These are phyloP conservation scores for Aphis gossypii DNA, from an alignment of 1,140 invertebrate genomes.

Conservation along the genomic window DNA sequence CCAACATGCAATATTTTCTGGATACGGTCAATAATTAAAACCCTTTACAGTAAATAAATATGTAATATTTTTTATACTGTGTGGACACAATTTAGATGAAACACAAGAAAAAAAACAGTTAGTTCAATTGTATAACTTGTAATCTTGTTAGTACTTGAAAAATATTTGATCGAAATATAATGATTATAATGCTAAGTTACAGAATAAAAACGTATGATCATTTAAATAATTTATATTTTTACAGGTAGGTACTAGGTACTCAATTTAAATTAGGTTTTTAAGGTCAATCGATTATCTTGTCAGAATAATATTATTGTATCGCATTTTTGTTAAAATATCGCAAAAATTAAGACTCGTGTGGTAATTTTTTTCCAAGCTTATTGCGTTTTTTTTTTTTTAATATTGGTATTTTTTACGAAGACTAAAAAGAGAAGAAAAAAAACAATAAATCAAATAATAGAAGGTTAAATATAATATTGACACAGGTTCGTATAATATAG, in stretches of 20 bases:
- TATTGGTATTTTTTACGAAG: not conserved
- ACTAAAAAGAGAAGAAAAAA: not conserved
- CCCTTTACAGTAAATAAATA: not conserved
- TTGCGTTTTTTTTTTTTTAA: not conserved
- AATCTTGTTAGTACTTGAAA: not conserved
- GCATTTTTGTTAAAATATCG: not conserved
- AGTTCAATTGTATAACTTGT: not conserved
- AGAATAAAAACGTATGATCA: not conserved
- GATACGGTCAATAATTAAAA: not conserved
- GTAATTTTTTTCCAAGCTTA: not conserved
- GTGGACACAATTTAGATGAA: not conserved
- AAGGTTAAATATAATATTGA: conserved; percentile 16
- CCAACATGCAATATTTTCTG: not conserved
- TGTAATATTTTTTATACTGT: not conserved
- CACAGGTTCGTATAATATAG: not conserved
- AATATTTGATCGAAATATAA: not conserved
- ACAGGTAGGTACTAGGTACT: not conserved
- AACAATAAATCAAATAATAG: conserved; percentile 31
- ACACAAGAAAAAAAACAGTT: not conserved
- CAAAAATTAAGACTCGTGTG: not conserved
- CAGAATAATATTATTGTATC: not conserved
- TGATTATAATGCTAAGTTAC: not conserved
- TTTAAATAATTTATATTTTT: not conserved
- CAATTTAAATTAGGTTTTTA: not conserved
- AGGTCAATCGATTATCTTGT: not conserved